These are phyloP conservation scores for Morone saxatilis DNA, from an alignment of 2,113 vertebrate species.

Conservation along the genomic window DNA sequence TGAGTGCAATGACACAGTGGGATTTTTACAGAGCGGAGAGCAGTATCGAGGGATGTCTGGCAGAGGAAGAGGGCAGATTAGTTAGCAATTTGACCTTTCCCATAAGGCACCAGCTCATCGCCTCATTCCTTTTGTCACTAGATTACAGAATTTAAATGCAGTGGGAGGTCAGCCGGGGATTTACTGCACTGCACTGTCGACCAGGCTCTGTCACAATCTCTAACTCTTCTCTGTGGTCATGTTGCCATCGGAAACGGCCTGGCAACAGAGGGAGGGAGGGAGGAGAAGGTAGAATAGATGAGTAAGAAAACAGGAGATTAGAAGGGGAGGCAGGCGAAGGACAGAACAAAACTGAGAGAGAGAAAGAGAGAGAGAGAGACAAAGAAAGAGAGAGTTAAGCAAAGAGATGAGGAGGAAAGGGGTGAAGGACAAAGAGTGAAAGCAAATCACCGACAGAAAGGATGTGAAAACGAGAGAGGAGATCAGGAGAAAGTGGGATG, in stretches of 20 bases:
- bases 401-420: neutral
- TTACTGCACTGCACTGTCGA: constrained; percentile 25
- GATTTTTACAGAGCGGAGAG: constrained; percentile 23
- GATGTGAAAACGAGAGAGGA: neutral
- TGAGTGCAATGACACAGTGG: constrained; percentile 50
- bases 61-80: constrained; percentile 51
- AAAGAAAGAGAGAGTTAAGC: neutral
- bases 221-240: neutral
- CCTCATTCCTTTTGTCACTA: constrained; percentile 64
- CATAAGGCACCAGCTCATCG: constrained; percentile 53
- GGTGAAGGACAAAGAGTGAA: neutral
- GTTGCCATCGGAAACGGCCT: neutral
- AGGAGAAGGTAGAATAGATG: neutral
- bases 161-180: constrained; percentile 51
- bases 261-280: neutral
- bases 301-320: neutral
- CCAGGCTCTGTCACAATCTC: neutral
- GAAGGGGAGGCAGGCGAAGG: neutral
- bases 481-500: neutral
- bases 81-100: constrained; percentile 74
- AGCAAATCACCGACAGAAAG: neutral
- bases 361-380: neutral
- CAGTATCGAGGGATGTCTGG: neutral
- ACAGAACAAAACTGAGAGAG: neutral
- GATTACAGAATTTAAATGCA: constrained; percentile 70